Evolutionary conservation across 2,888 invertebrate genomes (phyloP), one percentile per base, ranked within the genome.

Genomic region (Drosophila niveifrons): DNA sequence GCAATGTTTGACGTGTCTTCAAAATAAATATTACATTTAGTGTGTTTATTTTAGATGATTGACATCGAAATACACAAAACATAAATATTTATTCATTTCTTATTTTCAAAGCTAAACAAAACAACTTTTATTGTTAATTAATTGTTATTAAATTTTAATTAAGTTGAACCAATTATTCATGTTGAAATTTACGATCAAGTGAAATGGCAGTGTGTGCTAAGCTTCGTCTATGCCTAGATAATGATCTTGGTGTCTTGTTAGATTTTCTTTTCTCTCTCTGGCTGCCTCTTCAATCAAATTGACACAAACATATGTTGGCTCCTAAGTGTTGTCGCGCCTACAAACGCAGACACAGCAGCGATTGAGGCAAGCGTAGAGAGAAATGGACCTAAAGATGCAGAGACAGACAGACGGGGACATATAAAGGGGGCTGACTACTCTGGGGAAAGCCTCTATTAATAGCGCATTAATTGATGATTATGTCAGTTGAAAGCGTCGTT

Each of bases 381-480:
- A 53, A 52, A 44, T 51, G 44, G 15, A 43, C 41, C 18, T 13
- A 29, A 29, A 55, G 47, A 18, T 11, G 18, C 23, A 23, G 23
- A 23, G 23, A 23, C 23, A 23, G 17, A 41, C 47, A 55, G 2
- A 11, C 1, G 56, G 18, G 18, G 17, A 6, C 13, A 41, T 10
- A 36, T 13, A 3, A 1, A n/a, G n/a, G 61, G 34, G 52, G 15
- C n/a, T 43, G 34, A 13, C 4, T 6, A 6, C 18, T 10, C 46
- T 63, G 63, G 67, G 69, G 57, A 63, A 66, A 65, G 77, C 72
- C 78, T 71, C 82, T 90, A 87, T 89, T 89, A 89, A 90, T 90
- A 90, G 79, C 71, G 74, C 80, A 84, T 90, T 90, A 91, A 90
- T 90, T 91, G 91, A 90, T 90, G 90, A 89, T 90, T 86, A 88